These are phyloP conservation scores for Carcinoscorpius rotundicauda DNA, from an alignment of 1,140 invertebrate genomes.

Conservation along the genomic window DNA sequence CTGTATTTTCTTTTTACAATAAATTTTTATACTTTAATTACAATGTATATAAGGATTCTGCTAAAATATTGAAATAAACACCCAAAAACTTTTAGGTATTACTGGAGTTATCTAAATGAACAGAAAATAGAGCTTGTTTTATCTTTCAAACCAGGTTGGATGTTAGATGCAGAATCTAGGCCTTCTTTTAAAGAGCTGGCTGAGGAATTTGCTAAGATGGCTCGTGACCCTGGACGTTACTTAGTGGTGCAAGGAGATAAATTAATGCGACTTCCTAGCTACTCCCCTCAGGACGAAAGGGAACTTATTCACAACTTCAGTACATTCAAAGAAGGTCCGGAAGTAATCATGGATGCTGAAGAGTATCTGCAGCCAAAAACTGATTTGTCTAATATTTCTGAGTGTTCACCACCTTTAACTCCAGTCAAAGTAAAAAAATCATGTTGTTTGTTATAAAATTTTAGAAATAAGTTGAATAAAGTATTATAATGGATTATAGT, in stretches of 20 bases:
- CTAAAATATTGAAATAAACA: no score
- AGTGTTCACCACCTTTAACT: no score
- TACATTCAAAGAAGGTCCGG: slow-evolving; percentile 59
- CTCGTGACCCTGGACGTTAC: slow-evolving; percentile 87
- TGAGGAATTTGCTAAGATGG: slow-evolving; percentile 91
- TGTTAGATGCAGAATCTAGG: slow-evolving; percentile 82
- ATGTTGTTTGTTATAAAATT: no score
- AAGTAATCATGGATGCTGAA: slow-evolving; percentile 69
- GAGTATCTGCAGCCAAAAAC: slow-evolving; percentile 63
- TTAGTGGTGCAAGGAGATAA: slow-evolving; percentile 84
- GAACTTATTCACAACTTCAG: slow-evolving; percentile 73
- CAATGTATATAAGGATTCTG: no score
- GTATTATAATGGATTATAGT: no score
- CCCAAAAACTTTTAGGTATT: no score
- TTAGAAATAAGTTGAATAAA: no score
- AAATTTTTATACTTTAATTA: no score
- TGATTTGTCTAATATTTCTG: no score
- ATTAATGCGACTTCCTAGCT: slow-evolving; percentile 76
- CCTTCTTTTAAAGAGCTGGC: slow-evolving; percentile 89
- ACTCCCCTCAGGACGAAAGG: slow-evolving; percentile 71
- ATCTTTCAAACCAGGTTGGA: slow-evolving; percentile 46
- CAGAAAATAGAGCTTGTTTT: neutral
- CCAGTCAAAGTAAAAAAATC: no score
- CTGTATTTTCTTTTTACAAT: no score
- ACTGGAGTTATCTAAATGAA: no score